A percentile compares a stretch with the other conserved stretches of the same genome.
Evolutionary conservation across 53 echinoderm and acorn worm species (phyloP).

Genomic region (Luidia sarsii): DNA sequence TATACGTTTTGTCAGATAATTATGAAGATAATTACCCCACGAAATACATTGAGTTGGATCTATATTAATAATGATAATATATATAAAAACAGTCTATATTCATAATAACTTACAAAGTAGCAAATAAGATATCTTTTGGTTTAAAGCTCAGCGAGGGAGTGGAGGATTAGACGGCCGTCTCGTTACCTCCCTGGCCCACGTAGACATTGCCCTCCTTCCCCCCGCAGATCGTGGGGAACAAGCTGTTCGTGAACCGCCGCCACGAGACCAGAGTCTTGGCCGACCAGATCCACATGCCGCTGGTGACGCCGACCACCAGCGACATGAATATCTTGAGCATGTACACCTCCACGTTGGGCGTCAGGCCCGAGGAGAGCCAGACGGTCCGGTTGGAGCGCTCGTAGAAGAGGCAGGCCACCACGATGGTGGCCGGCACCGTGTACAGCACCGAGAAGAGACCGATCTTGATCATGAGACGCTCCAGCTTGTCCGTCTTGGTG

Average conservation of each 20-base stretch:
- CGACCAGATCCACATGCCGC: constrained; percentile 99
- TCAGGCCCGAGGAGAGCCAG: constrained; percentile 67
- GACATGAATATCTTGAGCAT: constrained; percentile 99
- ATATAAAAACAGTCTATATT: constrained; percentile 57
- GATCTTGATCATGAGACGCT: constrained; percentile 98
- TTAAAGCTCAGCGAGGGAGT: constrained; percentile 1
- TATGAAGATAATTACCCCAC: too few relatives aligned
- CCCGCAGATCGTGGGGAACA: constrained; percentile 78
- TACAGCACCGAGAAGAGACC: constrained; percentile 96
- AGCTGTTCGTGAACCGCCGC: constrained; percentile 81
- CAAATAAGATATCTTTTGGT: constrained; percentile 35
- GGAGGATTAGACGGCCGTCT: constrained; percentile 81
- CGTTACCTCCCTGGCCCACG: constrained; percentile 47
- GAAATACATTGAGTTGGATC: constrained; percentile 40
- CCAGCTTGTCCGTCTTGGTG: constrained; percentile 96
- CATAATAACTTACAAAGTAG: constrained; percentile 57
- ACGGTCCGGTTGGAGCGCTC: constrained; percentile 76
- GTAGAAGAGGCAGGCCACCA: constrained; percentile 93
- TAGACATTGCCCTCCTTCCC: constrained; percentile 61
- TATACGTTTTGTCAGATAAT: too few relatives aligned
- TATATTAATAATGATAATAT: constrained; percentile 28
- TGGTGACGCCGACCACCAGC: constrained; percentile 94
- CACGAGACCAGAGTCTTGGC: constrained; percentile 94
- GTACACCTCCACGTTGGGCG: constrained; percentile 96
- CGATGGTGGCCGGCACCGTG: constrained; percentile 95